These are phyloP conservation scores for Frankliniella intonsa DNA, from an alignment of 2,888 invertebrate species.

Conservation along the genomic window DNA sequence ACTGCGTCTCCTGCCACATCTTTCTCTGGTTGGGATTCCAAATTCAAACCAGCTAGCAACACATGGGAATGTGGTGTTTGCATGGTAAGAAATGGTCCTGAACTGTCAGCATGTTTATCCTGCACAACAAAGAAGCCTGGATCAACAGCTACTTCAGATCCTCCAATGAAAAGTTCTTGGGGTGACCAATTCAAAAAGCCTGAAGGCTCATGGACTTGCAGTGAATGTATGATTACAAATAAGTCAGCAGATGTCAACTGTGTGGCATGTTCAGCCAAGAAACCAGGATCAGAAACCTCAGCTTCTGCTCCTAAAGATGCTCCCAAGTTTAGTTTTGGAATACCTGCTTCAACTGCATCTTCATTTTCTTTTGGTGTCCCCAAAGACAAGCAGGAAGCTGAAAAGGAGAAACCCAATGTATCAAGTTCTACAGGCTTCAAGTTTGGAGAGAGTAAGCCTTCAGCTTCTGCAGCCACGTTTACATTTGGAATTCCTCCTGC, in stretches of 20 bases:
- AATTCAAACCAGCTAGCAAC: slow-evolving; percentile 34
- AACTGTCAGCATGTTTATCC: neutral
- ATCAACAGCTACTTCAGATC: slow-evolving; percentile 31
- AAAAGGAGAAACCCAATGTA: slow-evolving; percentile 33
- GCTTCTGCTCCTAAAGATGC: slow-evolving; percentile 31
- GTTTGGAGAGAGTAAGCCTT: slow-evolving; percentile 34
- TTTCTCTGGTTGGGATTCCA: slow-evolving; percentile 33
- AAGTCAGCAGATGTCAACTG: slow-evolving; percentile 49
- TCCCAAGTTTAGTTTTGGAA: slow-evolving; percentile 41
- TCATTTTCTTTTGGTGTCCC: slow-evolving; percentile 40
- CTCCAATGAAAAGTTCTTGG: slow-evolving; percentile 39
- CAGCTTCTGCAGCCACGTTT: slow-evolving; percentile 28
- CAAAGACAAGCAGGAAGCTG: slow-evolving; percentile 36
- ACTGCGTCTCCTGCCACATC: slow-evolving; percentile 34
- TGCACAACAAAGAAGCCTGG: slow-evolving; percentile 3
- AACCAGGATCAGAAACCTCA: slow-evolving; percentile 46
- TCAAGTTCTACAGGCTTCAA: slow-evolving; percentile 30
- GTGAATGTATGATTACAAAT: slow-evolving; percentile 58
- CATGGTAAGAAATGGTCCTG: neutral
- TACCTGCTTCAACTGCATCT: slow-evolving; percentile 39
- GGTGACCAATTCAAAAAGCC: slow-evolving; percentile 47
- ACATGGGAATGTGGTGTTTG: slow-evolving; percentile 30
- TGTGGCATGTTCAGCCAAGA: slow-evolving; percentile 55
- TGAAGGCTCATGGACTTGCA: slow-evolving; percentile 57
- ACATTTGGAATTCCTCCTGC: slow-evolving; percentile 35